Percentiles rank a stretch among this genome's conserved stretches.
phyloP scores from a whole-genome alignment of 2,113 vertebrate species.

The Triplophysa siluroides region DNA sequence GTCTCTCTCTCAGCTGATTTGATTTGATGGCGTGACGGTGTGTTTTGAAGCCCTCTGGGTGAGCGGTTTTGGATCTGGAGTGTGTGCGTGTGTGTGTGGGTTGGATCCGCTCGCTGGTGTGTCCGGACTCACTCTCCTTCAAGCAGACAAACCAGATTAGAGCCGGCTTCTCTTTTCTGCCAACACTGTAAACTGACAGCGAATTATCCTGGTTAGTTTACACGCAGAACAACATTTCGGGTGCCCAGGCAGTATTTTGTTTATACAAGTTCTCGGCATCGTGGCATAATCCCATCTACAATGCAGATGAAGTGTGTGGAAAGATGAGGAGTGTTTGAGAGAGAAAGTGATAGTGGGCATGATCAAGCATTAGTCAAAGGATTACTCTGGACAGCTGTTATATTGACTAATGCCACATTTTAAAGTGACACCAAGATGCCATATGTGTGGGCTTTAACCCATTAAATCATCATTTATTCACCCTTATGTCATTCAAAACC shows the following conservation, averaged over 20 bases:
- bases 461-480: no score
- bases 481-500: no score
- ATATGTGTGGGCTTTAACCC: conserved; percentile 5
- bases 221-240: conserved; percentile 26
- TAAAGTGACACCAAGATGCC: conserved; percentile 30
- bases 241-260: conserved; percentile 26
- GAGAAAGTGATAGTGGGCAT: not conserved
- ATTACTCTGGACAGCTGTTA: conserved; percentile 49
- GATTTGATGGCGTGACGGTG: conserved; percentile 27
- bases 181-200: conserved; percentile 28
- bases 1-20: conserved; percentile 37
- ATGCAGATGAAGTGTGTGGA: conserved; percentile 39
- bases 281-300: conserved; percentile 45
- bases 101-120: conserved; percentile 19
- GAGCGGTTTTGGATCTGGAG: conserved; percentile 13
- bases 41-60: conserved; percentile 16
- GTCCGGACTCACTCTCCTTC: conserved; percentile 21
- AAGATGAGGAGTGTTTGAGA: not conserved
- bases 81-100: conserved; percentile 41
- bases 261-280: conserved; percentile 30
- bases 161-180: conserved; percentile 29
- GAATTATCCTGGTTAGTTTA: conserved; percentile 36
- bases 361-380: conserved; percentile 25
- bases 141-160: conserved; percentile 45
- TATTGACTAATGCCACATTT: conserved; percentile 37